phyloP scores from a whole-genome alignment of 2,888 invertebrate genomes.

The Platerodrilus igneus region DNA sequence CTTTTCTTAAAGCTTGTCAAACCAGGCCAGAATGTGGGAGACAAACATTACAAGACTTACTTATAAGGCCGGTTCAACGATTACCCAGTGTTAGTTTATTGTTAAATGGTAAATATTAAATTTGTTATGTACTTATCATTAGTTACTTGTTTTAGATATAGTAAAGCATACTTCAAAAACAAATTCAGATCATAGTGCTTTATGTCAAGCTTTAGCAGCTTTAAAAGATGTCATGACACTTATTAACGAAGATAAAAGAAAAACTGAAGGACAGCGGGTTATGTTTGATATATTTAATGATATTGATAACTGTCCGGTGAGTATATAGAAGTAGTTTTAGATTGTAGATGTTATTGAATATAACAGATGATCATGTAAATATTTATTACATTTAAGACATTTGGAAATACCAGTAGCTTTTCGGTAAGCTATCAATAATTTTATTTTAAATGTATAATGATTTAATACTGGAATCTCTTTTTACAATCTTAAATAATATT shows the following conservation, averaged over 20 bases:
- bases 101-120: constrained; percentile 72
- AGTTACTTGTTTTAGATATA: constrained; percentile 69
- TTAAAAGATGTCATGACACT: constrained; percentile 92
- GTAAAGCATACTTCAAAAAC: constrained; percentile 84
- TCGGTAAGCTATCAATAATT: too few species aligned
- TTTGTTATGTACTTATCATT: constrained; percentile 6
- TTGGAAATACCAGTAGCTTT: too few species aligned
- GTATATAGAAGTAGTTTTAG: too few species aligned
- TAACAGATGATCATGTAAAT: neutral
- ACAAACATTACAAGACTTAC: constrained; percentile 90
- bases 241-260: constrained; percentile 96
- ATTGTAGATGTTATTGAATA: neutral
- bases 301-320: constrained; percentile 94
- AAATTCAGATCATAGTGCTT: constrained; percentile 80
- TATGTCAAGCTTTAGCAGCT: constrained; percentile 81
- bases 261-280: constrained; percentile 91
- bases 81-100: constrained; percentile 93
- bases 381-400: neutral
- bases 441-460: too few species aligned
- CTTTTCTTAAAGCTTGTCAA: constrained; percentile 94
- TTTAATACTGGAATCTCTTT: too few species aligned
- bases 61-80: constrained; percentile 96
- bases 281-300: constrained; percentile 98
- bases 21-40: constrained; percentile 93
- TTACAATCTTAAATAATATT: too few species aligned